Evolutionary conservation across 2,797 vertebrate species (phyloP), one percentile per base, ranked within the genome.

Genomic region (Prionace glauca): DNA sequence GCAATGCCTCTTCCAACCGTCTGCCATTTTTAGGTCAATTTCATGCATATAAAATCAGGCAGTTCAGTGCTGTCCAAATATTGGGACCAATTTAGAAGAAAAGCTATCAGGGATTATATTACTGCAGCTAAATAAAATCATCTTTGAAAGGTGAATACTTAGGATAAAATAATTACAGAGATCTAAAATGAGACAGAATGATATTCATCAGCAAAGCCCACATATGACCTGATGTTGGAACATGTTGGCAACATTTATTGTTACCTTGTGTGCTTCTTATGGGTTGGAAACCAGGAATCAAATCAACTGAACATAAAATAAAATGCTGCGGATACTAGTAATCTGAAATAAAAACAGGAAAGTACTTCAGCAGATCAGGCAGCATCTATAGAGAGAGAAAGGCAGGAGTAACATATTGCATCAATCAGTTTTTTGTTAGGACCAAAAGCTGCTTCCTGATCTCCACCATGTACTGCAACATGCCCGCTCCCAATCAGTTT

Each of bases 21-120:
- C 62, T 72, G 26, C 41, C 41, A 56, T 32, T 29, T 65, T 95
- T 50, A 95, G 45, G 41, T 92, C 90, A 92, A 92, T 41, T 92
- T 92, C 90, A 92, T 92, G 90, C 90, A 69, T 92, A 41, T n/a
- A 92, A 69, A 91, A 69, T 92, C 90, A 41, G 67, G 36, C 62
- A 92, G 62, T n/a, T 56, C n/a, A 92, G 20, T 62, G 62, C 32
- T 92, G 62, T 65, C 65, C 71, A 50, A 16, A 94, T 72, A 72
- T 72, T 72, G 67, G 45, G 45, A 72, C 45, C 14, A 8, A 74
- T 77, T 95, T 77, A 60, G 71, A 72, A 95, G 93, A 95, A 77
- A 95, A 60, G 93, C 71, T n/a, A 77, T 74, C 8, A 94, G 50
- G 65, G 50, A 56, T n/a, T 74, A 60, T 74, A 95, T 74, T 18